These are phyloP conservation scores for Syngnathus rostellatus DNA, from an alignment of 2,797 vertebrate species.

Conservation along the genomic window DNA sequence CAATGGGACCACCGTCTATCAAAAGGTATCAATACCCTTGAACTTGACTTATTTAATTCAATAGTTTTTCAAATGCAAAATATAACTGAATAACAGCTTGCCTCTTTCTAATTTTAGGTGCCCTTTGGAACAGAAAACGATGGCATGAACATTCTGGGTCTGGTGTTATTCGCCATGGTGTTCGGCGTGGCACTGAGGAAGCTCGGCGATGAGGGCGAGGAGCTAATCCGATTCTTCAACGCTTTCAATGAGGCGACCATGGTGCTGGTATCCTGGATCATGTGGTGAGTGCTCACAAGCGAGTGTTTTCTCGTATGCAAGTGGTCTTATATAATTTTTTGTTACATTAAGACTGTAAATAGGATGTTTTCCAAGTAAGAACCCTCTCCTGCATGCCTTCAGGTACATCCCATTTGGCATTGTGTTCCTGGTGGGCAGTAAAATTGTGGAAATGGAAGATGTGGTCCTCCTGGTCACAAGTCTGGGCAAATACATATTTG, in stretches of 20 bases:
- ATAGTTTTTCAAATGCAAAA: not conserved
- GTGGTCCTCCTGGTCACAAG: slow-evolving; percentile 85
- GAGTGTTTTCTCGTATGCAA: not conserved
- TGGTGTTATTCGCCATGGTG: slow-evolving; percentile 90
- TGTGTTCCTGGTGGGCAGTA: slow-evolving; percentile 96
- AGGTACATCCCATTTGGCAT: slow-evolving; percentile 98
- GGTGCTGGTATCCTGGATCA: slow-evolving; percentile 98
- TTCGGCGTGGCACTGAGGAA: slow-evolving; percentile 93
- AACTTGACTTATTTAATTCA: not conserved
- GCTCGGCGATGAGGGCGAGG: slow-evolving; percentile 87
- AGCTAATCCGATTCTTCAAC: slow-evolving; percentile 93
- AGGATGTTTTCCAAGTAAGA: not conserved
- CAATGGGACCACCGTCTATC: slow-evolving; percentile 72
- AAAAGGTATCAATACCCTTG: slow-evolving; percentile 73
- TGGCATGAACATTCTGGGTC: slow-evolving; percentile 96
- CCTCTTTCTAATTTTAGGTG: slow-evolving; percentile 61
- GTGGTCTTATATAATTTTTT: too few species aligned
- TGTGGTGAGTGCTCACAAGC: slow-evolving; percentile 79
- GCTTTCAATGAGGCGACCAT: slow-evolving; percentile 97
- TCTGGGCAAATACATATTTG: slow-evolving; percentile 94
- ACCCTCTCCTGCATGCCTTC: slow-evolving; percentile 5
- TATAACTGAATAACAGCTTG: not conserved
- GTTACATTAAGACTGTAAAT: not conserved
- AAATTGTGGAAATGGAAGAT: slow-evolving; percentile 97
- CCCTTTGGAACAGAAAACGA: slow-evolving; percentile 80